Evolutionary conservation across 2,797 vertebrate genomes (phyloP).

Genomic region (Pantherophis vulpinus): DNA sequence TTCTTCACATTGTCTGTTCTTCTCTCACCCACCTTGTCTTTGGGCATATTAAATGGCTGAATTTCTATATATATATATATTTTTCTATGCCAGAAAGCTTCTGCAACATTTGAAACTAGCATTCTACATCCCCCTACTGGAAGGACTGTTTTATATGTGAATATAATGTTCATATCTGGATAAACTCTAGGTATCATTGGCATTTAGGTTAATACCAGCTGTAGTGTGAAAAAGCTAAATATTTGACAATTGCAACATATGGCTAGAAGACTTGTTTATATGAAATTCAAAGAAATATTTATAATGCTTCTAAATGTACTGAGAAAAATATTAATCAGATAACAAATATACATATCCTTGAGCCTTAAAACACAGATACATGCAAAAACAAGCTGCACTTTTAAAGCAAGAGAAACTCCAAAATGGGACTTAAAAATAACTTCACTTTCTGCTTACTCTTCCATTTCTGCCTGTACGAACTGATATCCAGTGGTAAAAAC

Average conservation of each 20-base stretch:
- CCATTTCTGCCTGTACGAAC: neutral
- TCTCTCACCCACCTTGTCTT: neutral
- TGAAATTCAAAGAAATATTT: neutral
- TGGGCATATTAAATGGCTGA: constrained; percentile 13
- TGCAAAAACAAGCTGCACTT: neutral
- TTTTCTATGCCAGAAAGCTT: neutral
- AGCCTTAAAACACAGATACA: neutral
- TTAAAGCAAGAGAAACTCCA: neutral
- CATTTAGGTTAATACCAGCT: constrained; percentile 9
- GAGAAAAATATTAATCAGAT: neutral
- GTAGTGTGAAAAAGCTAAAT: neutral
- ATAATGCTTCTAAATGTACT: neutral
- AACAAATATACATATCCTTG: neutral
- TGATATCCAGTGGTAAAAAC: neutral
- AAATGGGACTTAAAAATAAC: neutral
- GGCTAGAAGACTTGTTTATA: neutral
- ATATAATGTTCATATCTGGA: neutral
- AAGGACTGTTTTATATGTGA: constrained; percentile 44
- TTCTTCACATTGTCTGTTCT: constrained; percentile 7
- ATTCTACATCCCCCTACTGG: constrained; percentile 64
- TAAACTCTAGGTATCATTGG: constrained; percentile 12
- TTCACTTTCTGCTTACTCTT: neutral
- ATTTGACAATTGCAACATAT: neutral
- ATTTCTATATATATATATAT: neutral
- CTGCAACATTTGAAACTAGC: constrained; percentile 40